phyloP scores from a whole-genome alignment of 2,113 vertebrate species.

The Blennius ocellaris region DNA sequence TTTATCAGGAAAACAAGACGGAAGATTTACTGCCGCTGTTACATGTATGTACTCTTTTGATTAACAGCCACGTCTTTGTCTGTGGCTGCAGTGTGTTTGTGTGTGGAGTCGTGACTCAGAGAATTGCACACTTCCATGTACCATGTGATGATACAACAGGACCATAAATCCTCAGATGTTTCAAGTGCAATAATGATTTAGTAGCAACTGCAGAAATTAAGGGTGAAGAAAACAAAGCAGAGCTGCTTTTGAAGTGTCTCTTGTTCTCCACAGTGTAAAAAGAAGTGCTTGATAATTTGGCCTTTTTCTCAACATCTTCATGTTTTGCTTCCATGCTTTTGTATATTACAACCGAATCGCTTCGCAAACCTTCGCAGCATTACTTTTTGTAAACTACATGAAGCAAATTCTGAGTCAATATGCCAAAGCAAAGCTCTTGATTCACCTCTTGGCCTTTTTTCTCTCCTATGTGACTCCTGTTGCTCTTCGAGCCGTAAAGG shows the following conservation, averaged over 20 bases:
- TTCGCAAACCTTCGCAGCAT: too few relatives aligned
- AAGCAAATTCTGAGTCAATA: too few relatives aligned
- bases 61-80: conserved; percentile 18
- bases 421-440: not conserved
- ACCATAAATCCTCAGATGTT: not conserved
- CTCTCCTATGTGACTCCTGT: not conserved
- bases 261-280: too few relatives aligned
- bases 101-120: not conserved
- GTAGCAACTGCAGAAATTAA: not conserved
- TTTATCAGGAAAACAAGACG: not conserved
- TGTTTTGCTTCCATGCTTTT: too few relatives aligned
- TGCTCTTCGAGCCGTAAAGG: conserved; percentile 19
- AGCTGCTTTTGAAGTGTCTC: not conserved
- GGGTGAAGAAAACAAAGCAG: conserved; percentile 15
- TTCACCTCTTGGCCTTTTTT: not conserved
- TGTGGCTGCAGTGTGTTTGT: not conserved
- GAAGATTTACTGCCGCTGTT: not conserved
- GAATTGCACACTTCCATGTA: not conserved
- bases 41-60: conserved; percentile 27
- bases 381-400: too few relatives aligned
- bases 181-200: conserved; percentile 3
- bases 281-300: not conserved
- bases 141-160: conserved; percentile 15
- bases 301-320: not conserved
- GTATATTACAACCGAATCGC: too few relatives aligned